A percentile compares a stretch with the other conserved stretches of the same genome.
phyloP scores from a whole-genome alignment of 2,113 vertebrate genomes.

The Rafetus swinhoei region DNA sequence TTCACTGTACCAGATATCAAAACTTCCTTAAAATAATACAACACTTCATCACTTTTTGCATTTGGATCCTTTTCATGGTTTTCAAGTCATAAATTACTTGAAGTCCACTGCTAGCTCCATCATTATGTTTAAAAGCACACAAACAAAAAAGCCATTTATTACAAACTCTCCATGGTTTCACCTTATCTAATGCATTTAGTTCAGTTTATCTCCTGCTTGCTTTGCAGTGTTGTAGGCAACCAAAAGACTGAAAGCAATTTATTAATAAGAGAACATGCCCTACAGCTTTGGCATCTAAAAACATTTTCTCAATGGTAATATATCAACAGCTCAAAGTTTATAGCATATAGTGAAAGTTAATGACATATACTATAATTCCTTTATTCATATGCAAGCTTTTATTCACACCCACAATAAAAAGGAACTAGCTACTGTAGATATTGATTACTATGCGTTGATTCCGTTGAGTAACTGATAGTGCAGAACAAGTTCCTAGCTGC shows the following conservation, averaged over 20 bases:
- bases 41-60: constrained; percentile 61
- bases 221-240: constrained; percentile 41
- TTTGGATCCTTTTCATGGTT: constrained; percentile 47
- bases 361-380: neutral
- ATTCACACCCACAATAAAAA: neutral
- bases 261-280: constrained; percentile 58
- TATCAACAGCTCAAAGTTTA: constrained; percentile 9
- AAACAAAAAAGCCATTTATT: constrained; percentile 50
- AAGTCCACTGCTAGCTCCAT: constrained; percentile 44
- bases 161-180: constrained; percentile 13
- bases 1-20: constrained; percentile 59
- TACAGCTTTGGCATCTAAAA: constrained; percentile 42
- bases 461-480: accelerated
- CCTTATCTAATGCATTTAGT: constrained; percentile 57
- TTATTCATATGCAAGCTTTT: constrained; percentile 14
- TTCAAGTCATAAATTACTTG: constrained; percentile 64
- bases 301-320: constrained; percentile 24
- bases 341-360: constrained; percentile 29
- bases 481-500: accelerated
- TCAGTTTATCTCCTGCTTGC: constrained; percentile 33
- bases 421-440: neutral
- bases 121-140: constrained; percentile 24
- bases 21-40: constrained; percentile 77
- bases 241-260: constrained; percentile 59
- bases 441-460: neutral